Percentiles rank a stretch among this genome's conserved stretches.
phyloP scores from a whole-genome alignment of 92 coral and sea anemone species.

The Paragorgia papillata region DNA sequence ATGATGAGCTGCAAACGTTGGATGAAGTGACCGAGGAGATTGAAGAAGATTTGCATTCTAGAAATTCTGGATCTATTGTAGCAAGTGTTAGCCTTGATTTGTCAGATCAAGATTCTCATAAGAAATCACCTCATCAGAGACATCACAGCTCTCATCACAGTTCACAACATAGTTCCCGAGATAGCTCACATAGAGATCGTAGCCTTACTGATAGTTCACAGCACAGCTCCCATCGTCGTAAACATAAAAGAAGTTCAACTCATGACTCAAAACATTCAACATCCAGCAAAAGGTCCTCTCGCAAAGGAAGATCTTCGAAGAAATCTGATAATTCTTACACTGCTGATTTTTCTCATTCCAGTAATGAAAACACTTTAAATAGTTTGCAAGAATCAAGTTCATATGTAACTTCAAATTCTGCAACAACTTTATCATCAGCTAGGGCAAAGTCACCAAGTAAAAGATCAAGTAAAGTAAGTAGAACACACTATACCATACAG shows the following conservation, averaged over 20 bases:
- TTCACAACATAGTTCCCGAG: conserved; percentile 44
- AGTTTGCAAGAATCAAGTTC: conserved; percentile 42
- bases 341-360: conserved; percentile 18
- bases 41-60: conserved; percentile 67
- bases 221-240: too few species aligned
- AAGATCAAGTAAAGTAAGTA: conserved; percentile 31
- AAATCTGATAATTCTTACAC: conserved; percentile 16
- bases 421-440: conserved; percentile 24
- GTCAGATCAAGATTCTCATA: neutral
- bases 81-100: neutral
- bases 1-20: conserved; percentile 75
- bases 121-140: neutral
- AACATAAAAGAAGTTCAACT: neutral
- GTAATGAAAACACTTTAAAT: neutral
- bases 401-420: conserved; percentile 11
- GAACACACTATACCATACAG: too few species aligned
- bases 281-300: neutral
- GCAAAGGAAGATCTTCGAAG: conserved; percentile 7
- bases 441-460: conserved; percentile 53
- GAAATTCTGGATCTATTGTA: neutral
- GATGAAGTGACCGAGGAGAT: conserved; percentile 91
- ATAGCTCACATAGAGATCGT: conserved; percentile 40
- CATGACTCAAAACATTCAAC: neutral
- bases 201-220: too few species aligned
- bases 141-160: neutral